Evolutionary conservation across 2,888 invertebrate genomes (phyloP).

Genomic region (Seladonia tumulorum): DNA sequence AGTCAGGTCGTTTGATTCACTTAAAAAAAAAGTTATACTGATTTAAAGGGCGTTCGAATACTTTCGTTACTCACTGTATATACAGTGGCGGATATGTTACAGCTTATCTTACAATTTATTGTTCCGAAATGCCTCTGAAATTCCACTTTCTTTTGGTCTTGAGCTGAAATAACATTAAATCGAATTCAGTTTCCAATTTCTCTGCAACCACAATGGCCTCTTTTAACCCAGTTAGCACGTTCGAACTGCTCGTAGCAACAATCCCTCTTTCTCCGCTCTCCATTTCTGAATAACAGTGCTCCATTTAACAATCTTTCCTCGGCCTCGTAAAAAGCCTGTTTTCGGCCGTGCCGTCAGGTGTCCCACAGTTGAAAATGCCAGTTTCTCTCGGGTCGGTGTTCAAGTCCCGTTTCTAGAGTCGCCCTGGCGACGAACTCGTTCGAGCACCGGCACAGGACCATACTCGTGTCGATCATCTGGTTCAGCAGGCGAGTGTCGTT

Average conservation of each 20-base stretch:
- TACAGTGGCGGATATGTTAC: no score
- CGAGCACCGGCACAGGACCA: neutral
- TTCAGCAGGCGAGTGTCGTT: neutral
- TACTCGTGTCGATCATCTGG: slow-evolving; percentile 1
- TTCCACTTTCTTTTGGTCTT: neutral
- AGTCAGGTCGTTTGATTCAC: no score
- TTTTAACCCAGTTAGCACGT: neutral
- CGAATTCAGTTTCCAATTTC: neutral
- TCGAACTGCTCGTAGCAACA: neutral
- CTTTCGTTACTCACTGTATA: no score
- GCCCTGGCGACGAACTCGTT: neutral
- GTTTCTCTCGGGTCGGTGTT: neutral
- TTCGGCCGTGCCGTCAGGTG: neutral
- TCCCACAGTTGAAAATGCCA: neutral
- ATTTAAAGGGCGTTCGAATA: no score
- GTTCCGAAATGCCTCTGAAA: neutral
- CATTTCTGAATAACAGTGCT: neutral
- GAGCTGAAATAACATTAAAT: neutral
- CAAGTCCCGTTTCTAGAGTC: neutral
- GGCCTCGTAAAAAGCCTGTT: neutral
- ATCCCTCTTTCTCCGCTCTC: neutral
- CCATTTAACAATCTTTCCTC: neutral
- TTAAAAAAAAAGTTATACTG: no score
- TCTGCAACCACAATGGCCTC: neutral
- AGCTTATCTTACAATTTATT: no score